Base-by-base conservation (phyloP, 1,140 invertebrate species). In the Onthophagus taurus region DNA sequence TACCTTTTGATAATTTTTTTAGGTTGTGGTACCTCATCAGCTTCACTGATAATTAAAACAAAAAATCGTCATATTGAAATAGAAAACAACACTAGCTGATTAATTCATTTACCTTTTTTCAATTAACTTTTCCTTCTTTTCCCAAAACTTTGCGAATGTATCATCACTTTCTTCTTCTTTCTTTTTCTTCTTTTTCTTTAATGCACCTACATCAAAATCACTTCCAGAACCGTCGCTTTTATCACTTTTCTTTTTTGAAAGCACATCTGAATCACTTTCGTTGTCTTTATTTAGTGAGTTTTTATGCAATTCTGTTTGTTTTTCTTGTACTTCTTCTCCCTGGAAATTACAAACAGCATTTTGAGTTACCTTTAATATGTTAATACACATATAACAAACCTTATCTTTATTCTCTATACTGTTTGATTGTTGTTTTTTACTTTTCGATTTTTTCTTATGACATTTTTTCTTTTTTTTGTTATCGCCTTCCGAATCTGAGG, bases 21-120 rank as follows among this genome's bases (percentile, higher is more conserved):
- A n/a, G n/a, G n/a, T 26, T 26, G 24, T 26, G 24, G 16, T 8
- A 38, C 30, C 19, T 36, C 42, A 20, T 33, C 30, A n/a, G 30
- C 11, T 19, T 12, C 30, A 4, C 33, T 36, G 33, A 12, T 7
- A 5, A 17, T 21, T 6, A 9, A 18, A 34, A 16, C 13, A 34
- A 14, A 9, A 34, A 34, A 4, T 6, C 31, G 17, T 34, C 31
- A 6, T n/a, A n/a, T n/a, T n/a, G n/a, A n/a, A n/a, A n/a, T n/a
- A n/a, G n/a, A n/a, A n/a, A n/a, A n/a, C n/a, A n/a, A n/a, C n/a
- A n/a, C n/a, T n/a, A n/a, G n/a, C n/a, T n/a, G n/a, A n/a, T n/a
- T n/a, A n/a, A n/a, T n/a, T 7, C 2, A 21, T 14, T 16, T 7
- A 12, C 36, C 14, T 38, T 13, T 3, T 24, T n/a, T 9, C 20